These are phyloP conservation scores for Matsumurasca onukii DNA, from an alignment of 1,140 invertebrate genomes.

Conservation along the genomic window DNA sequence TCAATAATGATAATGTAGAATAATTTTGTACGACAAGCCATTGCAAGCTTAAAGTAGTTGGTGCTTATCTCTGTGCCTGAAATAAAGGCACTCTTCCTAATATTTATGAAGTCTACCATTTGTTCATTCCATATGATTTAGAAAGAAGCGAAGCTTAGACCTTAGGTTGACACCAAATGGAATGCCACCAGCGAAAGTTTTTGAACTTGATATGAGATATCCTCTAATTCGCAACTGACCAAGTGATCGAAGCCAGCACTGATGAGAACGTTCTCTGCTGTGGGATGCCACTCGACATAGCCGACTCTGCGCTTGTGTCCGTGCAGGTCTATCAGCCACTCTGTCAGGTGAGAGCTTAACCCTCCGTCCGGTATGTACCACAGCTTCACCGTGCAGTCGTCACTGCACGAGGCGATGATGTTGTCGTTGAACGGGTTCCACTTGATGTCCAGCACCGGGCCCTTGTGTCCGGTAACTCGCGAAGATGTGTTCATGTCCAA, in stretches of 20 bases:
- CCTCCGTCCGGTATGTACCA: slow-evolving; percentile 94
- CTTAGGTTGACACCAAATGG: too few species aligned
- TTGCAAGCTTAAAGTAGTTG: too few species aligned
- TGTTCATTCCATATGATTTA: too few species aligned
- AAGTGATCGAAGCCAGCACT: slow-evolving; percentile 85
- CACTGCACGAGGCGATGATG: slow-evolving; percentile 92
- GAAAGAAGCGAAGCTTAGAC: too few species aligned
- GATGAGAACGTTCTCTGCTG: slow-evolving; percentile 87
- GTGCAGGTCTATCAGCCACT: slow-evolving; percentile 83
- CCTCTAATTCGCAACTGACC: slow-evolving; percentile 56
- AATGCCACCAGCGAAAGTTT: too few species aligned
- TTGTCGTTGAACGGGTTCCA: slow-evolving; percentile 95
- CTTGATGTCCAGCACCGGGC: slow-evolving; percentile 82
- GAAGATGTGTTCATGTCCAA: slow-evolving; percentile 74
- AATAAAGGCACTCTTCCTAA: too few species aligned
- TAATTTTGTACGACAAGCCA: too few species aligned
- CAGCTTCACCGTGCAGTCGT: slow-evolving; percentile 88
- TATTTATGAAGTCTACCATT: too few species aligned
- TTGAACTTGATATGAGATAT: too few species aligned
- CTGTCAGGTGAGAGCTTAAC: slow-evolving; percentile 72
- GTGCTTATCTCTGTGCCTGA: too few species aligned
- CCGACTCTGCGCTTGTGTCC: slow-evolving; percentile 86
- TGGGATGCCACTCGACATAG: slow-evolving; percentile 93
- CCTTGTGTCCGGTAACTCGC: slow-evolving; percentile 79
- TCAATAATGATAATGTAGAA: too few species aligned